Evolutionary conservation across 2,888 invertebrate species (phyloP), one percentile per base, ranked within the genome.

Genomic region (Cephus nigrinus): DNA sequence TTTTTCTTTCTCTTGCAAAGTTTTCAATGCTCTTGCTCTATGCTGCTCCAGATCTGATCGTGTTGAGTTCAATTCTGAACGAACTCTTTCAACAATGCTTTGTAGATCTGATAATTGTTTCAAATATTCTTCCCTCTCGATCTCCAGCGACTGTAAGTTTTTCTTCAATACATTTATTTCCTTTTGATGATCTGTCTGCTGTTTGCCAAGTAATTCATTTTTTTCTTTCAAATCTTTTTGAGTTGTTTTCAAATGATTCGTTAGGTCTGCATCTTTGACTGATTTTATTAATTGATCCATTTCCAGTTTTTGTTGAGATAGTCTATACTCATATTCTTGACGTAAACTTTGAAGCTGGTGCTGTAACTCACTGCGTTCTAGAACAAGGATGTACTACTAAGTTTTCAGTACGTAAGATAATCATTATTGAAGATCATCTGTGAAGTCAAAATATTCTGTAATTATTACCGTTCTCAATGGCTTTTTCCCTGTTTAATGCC

Each of bases 1-100:
- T 83, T 94, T 94, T 86, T 97, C 97, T 87, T 97, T 97, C 81
- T 95, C 95, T 89, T 95, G 95, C 12, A 97, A 91, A 79, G 96
- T 96, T 82, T 94, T 93, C 85, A 96, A 94, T 0, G 97, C 97
- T 86, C 97, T 95, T n/a, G 94, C 94, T 84, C 96, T 95, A 90
- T 97, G 97, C 77, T 95, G 95, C 77, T 95, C 94, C 85, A 96
- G 93, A 88, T 97, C 96, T 11, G 89, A 88, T 33, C 92, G 91
- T 23, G 92, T 87, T 1, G 87, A 84, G 78, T 86, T 88, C 40
- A 91, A 81, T 78, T 91, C 91, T 69, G 83, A 81, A 76, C 86
- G 84, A 79, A 81, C 88, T 81, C 89, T 89, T 32, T 91, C 91
- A 34, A 90, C 80, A 80, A 86, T 85, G 86, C 90, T 83, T 85